Percentiles rank a stretch among this genome's conserved stretches.
Evolutionary conservation across 1,140 invertebrate genomes (phyloP).

Genomic region (Dreissena polymorpha): DNA sequence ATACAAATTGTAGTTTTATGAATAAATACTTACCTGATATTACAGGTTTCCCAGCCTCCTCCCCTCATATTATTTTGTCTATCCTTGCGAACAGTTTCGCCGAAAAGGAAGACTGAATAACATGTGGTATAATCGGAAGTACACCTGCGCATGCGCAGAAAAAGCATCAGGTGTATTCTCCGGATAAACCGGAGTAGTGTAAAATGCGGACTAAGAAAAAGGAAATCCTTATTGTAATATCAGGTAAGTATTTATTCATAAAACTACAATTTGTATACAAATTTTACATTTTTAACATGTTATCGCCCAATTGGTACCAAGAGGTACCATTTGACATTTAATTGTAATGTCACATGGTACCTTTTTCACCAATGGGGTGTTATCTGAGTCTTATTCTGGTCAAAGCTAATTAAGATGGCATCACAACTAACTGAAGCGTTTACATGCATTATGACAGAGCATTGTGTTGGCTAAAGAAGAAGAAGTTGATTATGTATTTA

Average conservation of each 20-base stretch:
- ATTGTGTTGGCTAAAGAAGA: no score
- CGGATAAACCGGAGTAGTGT: slow-evolving; percentile 21
- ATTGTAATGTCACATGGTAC: no score
- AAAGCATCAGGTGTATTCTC: background rate
- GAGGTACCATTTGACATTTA: no score
- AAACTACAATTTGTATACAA: slow-evolving; percentile 38
- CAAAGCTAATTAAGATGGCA: no score
- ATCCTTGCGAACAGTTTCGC: slow-evolving; percentile 28
- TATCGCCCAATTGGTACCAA: no score
- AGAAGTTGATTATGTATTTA: no score
- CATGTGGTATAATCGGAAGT: slow-evolving; percentile 7
- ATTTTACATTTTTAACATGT: background rate
- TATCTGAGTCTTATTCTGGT: no score
- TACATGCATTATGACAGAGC: no score
- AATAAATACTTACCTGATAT: slow-evolving; percentile 34
- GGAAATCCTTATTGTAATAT: slow-evolving; percentile 19
- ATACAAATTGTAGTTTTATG: slow-evolving; percentile 37
- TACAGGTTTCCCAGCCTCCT: slow-evolving; percentile 10
- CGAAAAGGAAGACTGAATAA: slow-evolving; percentile 25
- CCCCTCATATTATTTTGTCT: background rate
- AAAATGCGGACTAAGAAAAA: slow-evolving; percentile 20
- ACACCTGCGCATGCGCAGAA: no score
- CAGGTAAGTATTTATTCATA: slow-evolving; percentile 44
- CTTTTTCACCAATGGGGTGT: no score
- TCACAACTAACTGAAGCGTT: no score